Evolutionary conservation across 1,140 invertebrate genomes (phyloP).

Genomic region (Sesamia nonagrioides): DNA sequence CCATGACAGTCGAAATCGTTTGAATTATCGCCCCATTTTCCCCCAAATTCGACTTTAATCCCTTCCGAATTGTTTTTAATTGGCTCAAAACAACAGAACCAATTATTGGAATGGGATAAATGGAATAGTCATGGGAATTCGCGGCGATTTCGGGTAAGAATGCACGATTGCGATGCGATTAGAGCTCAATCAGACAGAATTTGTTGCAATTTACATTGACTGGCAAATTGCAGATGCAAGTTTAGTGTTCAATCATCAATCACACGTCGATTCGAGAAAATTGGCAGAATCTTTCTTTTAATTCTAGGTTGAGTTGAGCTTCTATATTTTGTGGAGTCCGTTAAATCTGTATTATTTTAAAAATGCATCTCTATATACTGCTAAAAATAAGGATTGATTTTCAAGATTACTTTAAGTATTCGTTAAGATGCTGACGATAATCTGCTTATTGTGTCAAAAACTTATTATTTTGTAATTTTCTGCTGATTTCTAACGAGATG

Average conservation of each 20-base stretch:
- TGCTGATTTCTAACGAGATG: background rate
- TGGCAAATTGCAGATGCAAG: slow-evolving; percentile 75
- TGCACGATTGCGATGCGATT: slow-evolving; percentile 75
- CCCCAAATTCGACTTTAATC: slow-evolving; percentile 81
- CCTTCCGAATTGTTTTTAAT: slow-evolving; percentile 81
- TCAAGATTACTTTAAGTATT: background rate
- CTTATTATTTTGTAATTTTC: background rate
- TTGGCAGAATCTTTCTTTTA: slow-evolving; percentile 32
- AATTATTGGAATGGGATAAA: slow-evolving; percentile 73
- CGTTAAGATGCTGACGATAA: slow-evolving; percentile 15
- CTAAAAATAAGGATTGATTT: background rate
- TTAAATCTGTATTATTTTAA: slow-evolving; percentile 5
- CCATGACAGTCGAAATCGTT: slow-evolving; percentile 74
- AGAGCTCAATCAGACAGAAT: slow-evolving; percentile 78
- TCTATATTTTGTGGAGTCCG: slow-evolving; percentile 17
- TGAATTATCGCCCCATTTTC: slow-evolving; percentile 74
- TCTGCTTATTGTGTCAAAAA: background rate
- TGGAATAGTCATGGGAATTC: slow-evolving; percentile 82
- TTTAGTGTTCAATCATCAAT: slow-evolving; percentile 66
- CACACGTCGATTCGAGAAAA: slow-evolving; percentile 51
- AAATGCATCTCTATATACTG: background rate
- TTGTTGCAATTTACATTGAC: slow-evolving; percentile 85
- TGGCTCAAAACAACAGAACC: slow-evolving; percentile 73
- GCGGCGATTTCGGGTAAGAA: slow-evolving; percentile 59
- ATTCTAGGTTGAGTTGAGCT: slow-evolving; percentile 1